Percentiles rank a stretch among this genome's conserved stretches.
Evolutionary conservation across 2,113 vertebrate species (phyloP).

Genomic region (Leptobrachium ailaonicum): DNA sequence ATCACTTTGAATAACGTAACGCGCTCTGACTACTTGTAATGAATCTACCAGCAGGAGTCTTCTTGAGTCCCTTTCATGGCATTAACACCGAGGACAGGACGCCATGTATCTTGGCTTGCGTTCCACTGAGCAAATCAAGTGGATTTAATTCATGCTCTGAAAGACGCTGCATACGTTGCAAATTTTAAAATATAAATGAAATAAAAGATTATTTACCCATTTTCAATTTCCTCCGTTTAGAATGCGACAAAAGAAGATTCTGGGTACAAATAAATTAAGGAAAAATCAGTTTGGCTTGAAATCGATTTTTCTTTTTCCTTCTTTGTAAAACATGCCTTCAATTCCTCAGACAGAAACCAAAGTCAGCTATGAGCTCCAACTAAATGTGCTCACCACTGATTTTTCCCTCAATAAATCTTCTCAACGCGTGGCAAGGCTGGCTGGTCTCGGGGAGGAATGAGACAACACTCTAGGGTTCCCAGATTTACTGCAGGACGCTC

Average conservation of each 20-base stretch:
- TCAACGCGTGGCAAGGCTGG: constrained; percentile 34
- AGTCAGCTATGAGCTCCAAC: not conserved
- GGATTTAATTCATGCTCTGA: not conserved
- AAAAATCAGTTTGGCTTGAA: not conserved
- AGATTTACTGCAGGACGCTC: constrained; percentile 35
- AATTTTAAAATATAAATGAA: not conserved
- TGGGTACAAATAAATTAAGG: not conserved
- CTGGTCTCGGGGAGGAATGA: constrained; percentile 33
- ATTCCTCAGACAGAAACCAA: constrained; percentile 24
- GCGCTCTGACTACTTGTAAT: not conserved
- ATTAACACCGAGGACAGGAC: not conserved
- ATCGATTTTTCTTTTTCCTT: too few species aligned
- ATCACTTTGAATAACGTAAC: too few species aligned
- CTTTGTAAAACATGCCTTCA: not conserved
- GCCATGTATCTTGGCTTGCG: not conserved
- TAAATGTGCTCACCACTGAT: constrained; percentile 39
- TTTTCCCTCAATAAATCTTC: constrained; percentile 40
- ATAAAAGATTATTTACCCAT: not conserved
- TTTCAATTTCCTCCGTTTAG: too few species aligned
- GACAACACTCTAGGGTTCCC: constrained; percentile 42
- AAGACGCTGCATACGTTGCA: not conserved
- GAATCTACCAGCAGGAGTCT: constrained; percentile 9
- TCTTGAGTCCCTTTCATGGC: not conserved
- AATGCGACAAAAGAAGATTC: not conserved
- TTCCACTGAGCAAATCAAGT: not conserved